Evolutionary conservation across 2,888 invertebrate genomes (phyloP), one percentile per base, ranked within the genome.

Genomic region (Drosophila merina): DNA sequence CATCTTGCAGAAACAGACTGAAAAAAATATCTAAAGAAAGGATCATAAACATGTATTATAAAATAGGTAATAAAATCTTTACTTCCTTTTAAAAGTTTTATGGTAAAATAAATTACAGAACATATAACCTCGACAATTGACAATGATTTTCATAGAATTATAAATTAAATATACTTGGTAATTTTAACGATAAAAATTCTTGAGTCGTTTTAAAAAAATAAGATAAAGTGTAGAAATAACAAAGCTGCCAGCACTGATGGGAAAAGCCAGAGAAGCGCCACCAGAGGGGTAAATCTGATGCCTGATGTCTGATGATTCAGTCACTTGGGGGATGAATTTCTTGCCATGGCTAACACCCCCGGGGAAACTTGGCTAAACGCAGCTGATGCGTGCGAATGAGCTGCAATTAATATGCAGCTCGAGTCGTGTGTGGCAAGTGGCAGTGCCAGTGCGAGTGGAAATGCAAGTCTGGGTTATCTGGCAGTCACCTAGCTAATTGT

Each of bases 361-460:
- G 9, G 52, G 8, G 50, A 28, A 36, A 20, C 51, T 20, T 10
- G 10, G 25, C 44, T 42, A 45, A 75, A 58, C 40, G 66, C 57
- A 45, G 57, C 30, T 28, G 31, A 31, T 52, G 42, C 66, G 55
- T 49, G 50, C 62, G 64, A 79, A 69, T 66, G 68, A 52, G 48
- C 60, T 68, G 77, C 70, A 86, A 87, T 84, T 87, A 84, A 87
- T 81, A 72, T 78, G 68, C 81, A 68, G 72, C 81, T 66, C 64
- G 59, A 60, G 45, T 63, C 57, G 44, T 52, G 56, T 28, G 54
- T 4, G 42, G 44, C 30, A 72, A 72, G 55, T 63, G 66, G 33
- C 36, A 33, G 31, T 50, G 66, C 40, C 36, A 33, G 31, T 50
- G 66, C 40, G 33, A 33, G 26, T 56, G 69, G 54, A 48, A 36